phyloP scores from a whole-genome alignment of 2,888 invertebrate genomes.

The Leptothorax acervorum region DNA sequence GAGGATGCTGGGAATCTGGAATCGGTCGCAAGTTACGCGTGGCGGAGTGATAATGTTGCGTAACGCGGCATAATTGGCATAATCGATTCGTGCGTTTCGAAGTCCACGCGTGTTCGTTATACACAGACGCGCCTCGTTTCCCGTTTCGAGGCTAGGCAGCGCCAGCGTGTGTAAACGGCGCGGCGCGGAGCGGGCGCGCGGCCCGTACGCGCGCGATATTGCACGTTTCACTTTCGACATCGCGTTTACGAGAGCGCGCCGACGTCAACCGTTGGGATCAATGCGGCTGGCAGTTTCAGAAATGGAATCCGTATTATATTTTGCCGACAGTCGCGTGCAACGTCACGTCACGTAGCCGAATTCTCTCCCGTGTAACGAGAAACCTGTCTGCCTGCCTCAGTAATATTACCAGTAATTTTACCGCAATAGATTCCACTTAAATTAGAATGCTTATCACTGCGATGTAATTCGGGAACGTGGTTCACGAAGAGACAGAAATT shows the following conservation, averaged over 20 bases:
- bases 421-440: constrained; percentile 46
- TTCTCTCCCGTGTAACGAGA: constrained; percentile 16
- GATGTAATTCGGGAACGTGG: constrained; percentile 4
- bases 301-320: constrained; percentile 42
- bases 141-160: no score
- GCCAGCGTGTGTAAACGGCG: background rate
- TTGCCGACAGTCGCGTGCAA: constrained; percentile 45
- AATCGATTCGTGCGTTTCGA: constrained; percentile 51
- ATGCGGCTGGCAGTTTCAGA: constrained; percentile 30
- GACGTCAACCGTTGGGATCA: constrained; percentile 1
- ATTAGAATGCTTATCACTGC: constrained; percentile 29
- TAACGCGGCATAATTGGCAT: constrained; percentile 45
- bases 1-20: background rate
- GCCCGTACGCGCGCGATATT: background rate
- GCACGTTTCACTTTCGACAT: constrained; percentile 45
- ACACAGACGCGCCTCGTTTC: constrained; percentile 7
- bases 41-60: constrained; percentile 45
- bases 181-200: background rate
- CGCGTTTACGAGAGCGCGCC: background rate
- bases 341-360: constrained; percentile 31
- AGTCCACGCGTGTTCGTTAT: constrained; percentile 33
- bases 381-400: constrained; percentile 1
- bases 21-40: constrained; percentile 2
- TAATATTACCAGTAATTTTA: constrained; percentile 12
- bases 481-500: background rate